A percentile compares a stretch with the other conserved stretches of the same genome.
phyloP scores from a whole-genome alignment of 64 coral and sea anemone genomes.

The Dendronephthya gigantea region DNA sequence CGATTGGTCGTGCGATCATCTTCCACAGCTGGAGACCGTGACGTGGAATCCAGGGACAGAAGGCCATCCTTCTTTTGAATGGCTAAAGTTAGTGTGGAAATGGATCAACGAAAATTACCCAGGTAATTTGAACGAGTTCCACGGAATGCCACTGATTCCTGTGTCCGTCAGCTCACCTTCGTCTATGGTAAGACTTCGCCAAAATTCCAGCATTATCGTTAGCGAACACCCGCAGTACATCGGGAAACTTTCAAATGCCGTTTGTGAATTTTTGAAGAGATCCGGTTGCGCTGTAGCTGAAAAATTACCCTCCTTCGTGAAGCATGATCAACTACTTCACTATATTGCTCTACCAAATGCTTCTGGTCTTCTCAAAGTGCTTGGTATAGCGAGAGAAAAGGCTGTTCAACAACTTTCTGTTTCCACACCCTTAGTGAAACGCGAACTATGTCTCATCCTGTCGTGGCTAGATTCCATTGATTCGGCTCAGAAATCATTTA shows the following conservation, averaged over 20 bases:
- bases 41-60: neutral
- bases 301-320: neutral
- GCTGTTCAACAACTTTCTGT: neutral
- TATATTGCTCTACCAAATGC: neutral
- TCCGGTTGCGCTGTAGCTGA: neutral
- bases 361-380: neutral
- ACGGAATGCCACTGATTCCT: neutral
- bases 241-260: neutral
- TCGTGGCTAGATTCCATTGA: neutral
- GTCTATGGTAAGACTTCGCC: neutral
- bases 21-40: neutral
- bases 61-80: neutral
- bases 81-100: neutral
- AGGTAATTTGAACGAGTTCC: neutral
- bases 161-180: neutral
- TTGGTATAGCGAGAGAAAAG: neutral
- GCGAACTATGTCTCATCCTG: neutral
- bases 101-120: slow-evolving; percentile 8
- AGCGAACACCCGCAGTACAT: neutral
- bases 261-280: neutral
- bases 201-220: neutral
- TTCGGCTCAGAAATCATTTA: neutral
- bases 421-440: neutral
- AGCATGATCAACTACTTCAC: neutral
- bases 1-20: neutral